Percentiles rank a stretch among this genome's conserved stretches.
These are phyloP conservation scores for Pangasius krempfi DNA, from an alignment of 2,797 vertebrate genomes.

Conservation along the genomic window DNA sequence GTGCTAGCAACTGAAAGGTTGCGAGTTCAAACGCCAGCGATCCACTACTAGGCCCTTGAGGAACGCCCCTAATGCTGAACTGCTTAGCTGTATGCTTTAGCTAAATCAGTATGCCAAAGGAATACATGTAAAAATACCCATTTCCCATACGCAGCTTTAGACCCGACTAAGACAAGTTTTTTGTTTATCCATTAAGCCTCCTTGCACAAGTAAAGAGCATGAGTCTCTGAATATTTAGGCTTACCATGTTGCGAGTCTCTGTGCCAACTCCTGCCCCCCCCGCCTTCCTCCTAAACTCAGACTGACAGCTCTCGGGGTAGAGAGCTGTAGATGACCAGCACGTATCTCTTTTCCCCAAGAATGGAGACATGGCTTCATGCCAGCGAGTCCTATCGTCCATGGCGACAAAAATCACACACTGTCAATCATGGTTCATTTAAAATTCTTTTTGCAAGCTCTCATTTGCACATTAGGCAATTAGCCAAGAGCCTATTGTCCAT, in stretches of 20 bases:
- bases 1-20: not conserved
- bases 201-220: not conserved
- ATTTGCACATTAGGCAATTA: constrained; percentile 60
- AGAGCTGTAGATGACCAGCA: not conserved
- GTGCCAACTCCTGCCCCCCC: not conserved
- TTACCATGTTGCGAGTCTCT: not conserved
- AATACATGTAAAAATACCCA: not conserved
- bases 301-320: not conserved
- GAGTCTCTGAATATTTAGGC: constrained; percentile 11
- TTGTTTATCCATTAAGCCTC: constrained; percentile 26
- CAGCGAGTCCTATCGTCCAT: constrained; percentile 33
- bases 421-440: constrained; percentile 52
- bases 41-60: not conserved
- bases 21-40: not conserved
- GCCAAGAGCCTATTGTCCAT: constrained; percentile 51
- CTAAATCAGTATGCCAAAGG: not conserved
- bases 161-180: not conserved
- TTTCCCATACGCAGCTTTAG: constrained; percentile 9
- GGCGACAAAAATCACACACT: constrained; percentile 41
- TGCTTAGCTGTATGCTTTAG: not conserved
- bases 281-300: not conserved
- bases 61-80: not conserved
- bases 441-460: constrained; percentile 47
- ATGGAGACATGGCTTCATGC: constrained; percentile 22
- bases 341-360: not conserved